These are phyloP conservation scores for Helobdella robusta DNA, from an alignment of 2,888 invertebrate species.

Conservation along the genomic window DNA sequence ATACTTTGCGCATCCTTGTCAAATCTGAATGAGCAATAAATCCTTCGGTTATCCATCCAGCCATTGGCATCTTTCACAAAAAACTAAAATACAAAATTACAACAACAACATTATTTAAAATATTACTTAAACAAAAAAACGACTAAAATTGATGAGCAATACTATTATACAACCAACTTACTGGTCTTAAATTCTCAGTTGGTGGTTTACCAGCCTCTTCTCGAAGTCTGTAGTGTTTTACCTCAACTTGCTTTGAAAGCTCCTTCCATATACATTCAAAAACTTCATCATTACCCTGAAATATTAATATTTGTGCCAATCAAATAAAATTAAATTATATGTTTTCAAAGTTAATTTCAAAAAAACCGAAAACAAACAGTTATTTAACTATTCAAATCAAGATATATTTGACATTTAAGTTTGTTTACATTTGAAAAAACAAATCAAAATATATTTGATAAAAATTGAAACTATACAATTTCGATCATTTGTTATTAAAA, in stretches of 20 bases:
- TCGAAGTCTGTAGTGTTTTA: slow-evolving; percentile 41
- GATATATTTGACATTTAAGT: no score
- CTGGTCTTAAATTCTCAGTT: slow-evolving; percentile 32
- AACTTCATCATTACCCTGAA: slow-evolving; percentile 49
- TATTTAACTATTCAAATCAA: no score
- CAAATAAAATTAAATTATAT: no score
- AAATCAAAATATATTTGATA: no score
- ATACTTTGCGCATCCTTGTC: slow-evolving; percentile 23
- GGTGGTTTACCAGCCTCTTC: slow-evolving; percentile 38
- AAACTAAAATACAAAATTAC: background rate
- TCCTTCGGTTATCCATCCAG: slow-evolving; percentile 25
- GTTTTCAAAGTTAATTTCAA: no score
- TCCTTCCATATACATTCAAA: slow-evolving; percentile 45
- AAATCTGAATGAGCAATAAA: slow-evolving; percentile 30
- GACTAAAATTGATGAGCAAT: background rate
- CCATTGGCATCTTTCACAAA: slow-evolving; percentile 27
- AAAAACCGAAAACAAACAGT: no score
- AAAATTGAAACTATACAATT: no score
- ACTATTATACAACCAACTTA: slow-evolving; percentile 2
- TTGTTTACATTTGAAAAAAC: no score
- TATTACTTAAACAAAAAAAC: background rate
- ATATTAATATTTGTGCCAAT: no score
- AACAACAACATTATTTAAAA: background rate
- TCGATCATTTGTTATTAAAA: no score
- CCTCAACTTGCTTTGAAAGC: slow-evolving; percentile 34